Evolutionary conservation across 2,888 invertebrate species (phyloP).

Genomic region (Heterodera filipjevi): DNA sequence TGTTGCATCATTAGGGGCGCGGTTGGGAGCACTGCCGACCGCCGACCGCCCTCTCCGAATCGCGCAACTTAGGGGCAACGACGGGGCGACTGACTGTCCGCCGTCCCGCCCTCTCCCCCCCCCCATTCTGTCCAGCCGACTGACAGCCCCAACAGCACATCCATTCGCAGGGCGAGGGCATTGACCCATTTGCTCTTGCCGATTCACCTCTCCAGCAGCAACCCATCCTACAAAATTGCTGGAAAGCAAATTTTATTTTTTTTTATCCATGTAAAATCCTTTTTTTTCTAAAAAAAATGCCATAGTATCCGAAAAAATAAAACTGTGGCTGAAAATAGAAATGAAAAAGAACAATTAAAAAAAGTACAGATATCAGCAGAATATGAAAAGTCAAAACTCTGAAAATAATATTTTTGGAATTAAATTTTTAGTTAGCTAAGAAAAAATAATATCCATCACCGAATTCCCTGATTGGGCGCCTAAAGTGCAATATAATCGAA

Average conservation of each 20-base stretch:
- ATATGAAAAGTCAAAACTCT: no score
- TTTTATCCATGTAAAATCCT: no score
- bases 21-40: background rate
- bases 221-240: constrained; percentile 12
- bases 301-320: no score
- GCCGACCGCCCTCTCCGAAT: constrained; percentile 1
- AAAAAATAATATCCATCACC: no score
- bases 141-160: constrained; percentile 3
- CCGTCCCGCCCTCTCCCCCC: background rate
- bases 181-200: constrained; percentile 12
- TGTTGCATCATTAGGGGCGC: constrained; percentile 8
- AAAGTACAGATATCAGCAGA: no score
- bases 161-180: constrained; percentile 3
- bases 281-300: no score
- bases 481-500: no score
- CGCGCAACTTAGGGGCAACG: constrained; percentile 7
- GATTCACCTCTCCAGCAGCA: background rate
- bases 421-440: no score
- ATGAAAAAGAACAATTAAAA: background rate
- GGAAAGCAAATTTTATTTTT: background rate
- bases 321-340: no score
- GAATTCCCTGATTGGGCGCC: no score
- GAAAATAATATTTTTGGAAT: no score
- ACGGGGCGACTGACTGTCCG: constrained; percentile 7
- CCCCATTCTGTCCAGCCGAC: background rate